phyloP scores from a whole-genome alignment of 2,113 vertebrate genomes.

The Corapipo altera region DNA sequence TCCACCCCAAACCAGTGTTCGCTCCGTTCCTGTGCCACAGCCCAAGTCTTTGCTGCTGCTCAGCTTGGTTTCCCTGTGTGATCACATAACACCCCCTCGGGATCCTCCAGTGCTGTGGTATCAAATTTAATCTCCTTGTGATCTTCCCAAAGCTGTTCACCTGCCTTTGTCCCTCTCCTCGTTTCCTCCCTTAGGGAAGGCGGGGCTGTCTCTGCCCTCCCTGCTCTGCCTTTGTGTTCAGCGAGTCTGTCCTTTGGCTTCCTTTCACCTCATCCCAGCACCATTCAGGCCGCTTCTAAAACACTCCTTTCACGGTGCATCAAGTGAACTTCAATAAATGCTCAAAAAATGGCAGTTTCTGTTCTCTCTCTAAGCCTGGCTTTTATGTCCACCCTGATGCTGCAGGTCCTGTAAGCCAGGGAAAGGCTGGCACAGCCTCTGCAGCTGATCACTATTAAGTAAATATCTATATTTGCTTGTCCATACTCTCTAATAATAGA shows the following conservation, averaged over 20 bases:
- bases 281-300: neutral
- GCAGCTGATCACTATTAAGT: neutral
- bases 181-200: neutral
- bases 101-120: neutral
- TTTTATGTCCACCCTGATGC: fast-evolving
- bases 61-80: neutral
- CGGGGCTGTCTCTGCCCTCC: neutral
- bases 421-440: neutral
- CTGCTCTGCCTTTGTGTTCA: neutral
- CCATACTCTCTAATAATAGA: neutral
- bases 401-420: neutral
- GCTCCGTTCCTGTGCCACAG: neutral
- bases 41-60: neutral
- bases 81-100: neutral
- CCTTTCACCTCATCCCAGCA: neutral
- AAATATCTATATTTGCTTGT: neutral
- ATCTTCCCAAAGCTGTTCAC: neutral
- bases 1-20: neutral
- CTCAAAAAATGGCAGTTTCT: neutral
- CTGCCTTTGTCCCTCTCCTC: neutral
- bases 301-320: neutral
- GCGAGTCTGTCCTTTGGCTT: neutral
- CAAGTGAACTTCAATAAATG: neutral
- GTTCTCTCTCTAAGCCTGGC: neutral
- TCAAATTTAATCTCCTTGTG: neutral